Evolutionary conservation across 2,113 vertebrate species (phyloP), one percentile per base, ranked within the genome.

Genomic region (Paratilapia polleni): DNA sequence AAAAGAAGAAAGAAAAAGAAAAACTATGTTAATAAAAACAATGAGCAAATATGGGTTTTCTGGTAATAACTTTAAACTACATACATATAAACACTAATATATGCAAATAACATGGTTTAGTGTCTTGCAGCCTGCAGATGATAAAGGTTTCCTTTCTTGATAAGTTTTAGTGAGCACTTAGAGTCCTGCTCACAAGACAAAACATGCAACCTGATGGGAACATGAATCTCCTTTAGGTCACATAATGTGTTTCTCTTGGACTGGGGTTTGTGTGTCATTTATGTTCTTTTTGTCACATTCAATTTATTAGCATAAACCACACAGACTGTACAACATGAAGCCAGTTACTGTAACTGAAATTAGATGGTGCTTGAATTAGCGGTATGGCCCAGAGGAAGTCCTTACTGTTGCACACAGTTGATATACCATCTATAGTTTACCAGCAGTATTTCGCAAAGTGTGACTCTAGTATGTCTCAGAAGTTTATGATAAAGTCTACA

Each of bases 271-370:
- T 36, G 36, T 4, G 36, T 31, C 28, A 31, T 4, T 54, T 73
- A 52, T 19, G 68, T 54, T 54, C 26, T n/a, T 34, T 0, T 34
- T 52, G 24, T 73, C 6, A 54, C 68, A 73, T 73, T 52, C 28
- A 17, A 31, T 34, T 73, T 26, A 73, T 73, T 73, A 54, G 47
- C 47, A 73, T 73, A 73, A 73, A 54, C 68, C 26, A 34, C 26
- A 34, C 11, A 54, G 6, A 73, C 26, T 43, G 36, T 13, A 26
- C 19, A 49, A 28, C 58, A 77, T 36, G 52, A 62, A 79, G 56
- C 5, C 26, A 41, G 12, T 34, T n/a, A 15, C 68, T 57, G 3
- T 62, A 19, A 64, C 43, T 22, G 63, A 22, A 73, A 54, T 60
- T 9, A 62, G 6, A 58, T 11, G 15, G 19, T 10, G 11, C 34